Base-by-base conservation (phyloP, 2,113 vertebrate species). In the Accipiter cooperii region DNA sequence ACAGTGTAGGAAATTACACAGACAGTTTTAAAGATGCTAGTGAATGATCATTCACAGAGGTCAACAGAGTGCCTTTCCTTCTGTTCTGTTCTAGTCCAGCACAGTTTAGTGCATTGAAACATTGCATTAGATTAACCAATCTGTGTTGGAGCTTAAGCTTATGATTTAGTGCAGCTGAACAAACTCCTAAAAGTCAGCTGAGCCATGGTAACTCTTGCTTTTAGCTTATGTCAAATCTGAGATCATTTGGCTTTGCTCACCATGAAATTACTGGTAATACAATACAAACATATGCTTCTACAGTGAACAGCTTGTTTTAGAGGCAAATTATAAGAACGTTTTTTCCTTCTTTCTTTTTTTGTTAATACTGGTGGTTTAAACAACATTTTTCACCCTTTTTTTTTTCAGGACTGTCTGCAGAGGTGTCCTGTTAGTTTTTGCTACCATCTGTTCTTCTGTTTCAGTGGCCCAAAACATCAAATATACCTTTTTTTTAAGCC, bases 401-500 rank as follows among this genome's bases (percentile, higher is more conserved):
- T 64, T 64, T 36, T 9, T 8, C 46, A 78, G 60, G 38, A 71
- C 21, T 74, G 14, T 84, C 44, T 90, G 20, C 34, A 84, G 80
- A 95, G 68, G 61, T 94, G 69, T 94, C 63, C 52, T n/a, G 29
- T 93, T 87, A 86, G 57, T 58, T 87, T 95, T 49, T 69, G 55
- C 76, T 94, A 61, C 71, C 87, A 91, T 89, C 87, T 97, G 86
- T 84, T 96, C 89, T 87, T 86, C 70, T 85, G 55, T 83, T 95
- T 94, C 82, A 90, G 51, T 60, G 93, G 52, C 55, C 55, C 58
- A 90, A 87, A 95, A 75, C 7, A 84, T 95, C 65, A 91, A 84
- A 91, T 52, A 69, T 52, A 33, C 19, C 36, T 51, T 91, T 76
- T 61, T 34, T 84, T 73, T 73, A 78, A 94, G 10, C 9, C 18